Evolutionary conservation across 1,140 invertebrate species (phyloP), one percentile per base, ranked within the genome.

Genomic region (Schlechtendalia chinensis): DNA sequence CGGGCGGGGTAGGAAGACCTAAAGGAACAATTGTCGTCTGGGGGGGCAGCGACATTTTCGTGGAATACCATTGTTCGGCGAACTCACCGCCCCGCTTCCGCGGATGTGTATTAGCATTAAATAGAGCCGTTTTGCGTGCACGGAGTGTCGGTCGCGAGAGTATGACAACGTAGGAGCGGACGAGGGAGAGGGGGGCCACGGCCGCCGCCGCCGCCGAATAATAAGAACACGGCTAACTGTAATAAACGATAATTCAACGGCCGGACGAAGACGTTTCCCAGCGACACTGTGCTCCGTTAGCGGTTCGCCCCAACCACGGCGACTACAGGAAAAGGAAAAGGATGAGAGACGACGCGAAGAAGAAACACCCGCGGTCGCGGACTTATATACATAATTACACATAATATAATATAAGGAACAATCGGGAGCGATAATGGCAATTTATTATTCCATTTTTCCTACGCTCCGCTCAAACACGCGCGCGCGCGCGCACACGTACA

Each of bases 371-470:
- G 54, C 72, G 56, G n/a, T 29, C 27, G 72, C 16, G 56, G 39
- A 61, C 58, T 75, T 75, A 61, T 79, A 79, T 79, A 79, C 58
- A 79, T 79, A 79, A 79, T 79, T 79, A 79, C 58, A 79, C 58
- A 61, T 79, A 79, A 79, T 79, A 79, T 61, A 56, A 61, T 79
- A 79, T 61, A 61, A 79, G 74, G 74, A 79, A 79, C 74, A 79
- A 79, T 79, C 56, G 74, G 58, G 74, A 59, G 32, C 58, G 74
- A 79, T 79, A 79, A 79, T 79, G 39, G 56, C 58, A 79, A 79
- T 79, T 79, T 79, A 79, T 79, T 79, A 79, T 79, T 79, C 56
- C 74, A 79, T 79, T 79, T 79, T 79, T 79, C 54, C 74, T 79
- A 79, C 74, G 32, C 58, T 61, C 58, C 39, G 17, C 74, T 75